phyloP scores from a whole-genome alignment of 1,140 invertebrate genomes.

The Pseudomyrmex flavicornis region DNA sequence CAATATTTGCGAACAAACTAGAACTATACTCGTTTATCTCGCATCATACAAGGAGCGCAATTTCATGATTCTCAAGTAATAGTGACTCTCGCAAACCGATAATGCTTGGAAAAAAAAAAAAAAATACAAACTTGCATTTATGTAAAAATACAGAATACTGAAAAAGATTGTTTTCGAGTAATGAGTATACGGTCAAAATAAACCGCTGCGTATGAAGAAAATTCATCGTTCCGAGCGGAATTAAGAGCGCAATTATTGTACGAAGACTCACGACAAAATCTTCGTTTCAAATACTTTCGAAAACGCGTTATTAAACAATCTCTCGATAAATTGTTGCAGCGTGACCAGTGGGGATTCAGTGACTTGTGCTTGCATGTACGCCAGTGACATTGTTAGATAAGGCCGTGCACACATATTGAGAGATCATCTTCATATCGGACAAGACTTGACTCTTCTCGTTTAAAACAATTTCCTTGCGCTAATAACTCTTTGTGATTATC shows the following conservation, averaged over 20 bases:
- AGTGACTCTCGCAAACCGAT: too few species aligned
- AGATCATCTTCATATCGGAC: not conserved
- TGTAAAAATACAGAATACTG: not conserved
- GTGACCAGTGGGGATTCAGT: constrained; percentile 26
- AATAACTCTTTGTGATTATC: constrained; percentile 26
- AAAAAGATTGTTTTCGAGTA: not conserved
- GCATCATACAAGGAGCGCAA: not conserved
- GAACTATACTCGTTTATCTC: not conserved
- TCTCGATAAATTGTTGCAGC: not conserved
- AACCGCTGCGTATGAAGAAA: constrained; percentile 24
- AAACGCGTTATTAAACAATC: constrained; percentile 28
- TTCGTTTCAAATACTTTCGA: constrained; percentile 2
- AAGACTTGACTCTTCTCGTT: too few species aligned
- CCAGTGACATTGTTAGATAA: constrained; percentile 24
- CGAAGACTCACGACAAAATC: not conserved
- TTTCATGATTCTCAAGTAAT: too few species aligned
- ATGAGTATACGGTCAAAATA: not conserved
- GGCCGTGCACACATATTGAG: constrained; percentile 9
- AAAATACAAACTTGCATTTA: too few species aligned
- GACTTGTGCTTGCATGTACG: constrained; percentile 19
- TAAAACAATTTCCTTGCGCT: not conserved
- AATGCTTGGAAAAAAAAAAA: too few species aligned
- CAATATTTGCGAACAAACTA: not conserved
- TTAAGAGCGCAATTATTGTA: constrained; percentile 63
- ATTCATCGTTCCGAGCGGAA: constrained; percentile 55